Conservation (phyloP, 2,888 invertebrate genomes). For the Lepidocyrtoides sp. region DNA sequence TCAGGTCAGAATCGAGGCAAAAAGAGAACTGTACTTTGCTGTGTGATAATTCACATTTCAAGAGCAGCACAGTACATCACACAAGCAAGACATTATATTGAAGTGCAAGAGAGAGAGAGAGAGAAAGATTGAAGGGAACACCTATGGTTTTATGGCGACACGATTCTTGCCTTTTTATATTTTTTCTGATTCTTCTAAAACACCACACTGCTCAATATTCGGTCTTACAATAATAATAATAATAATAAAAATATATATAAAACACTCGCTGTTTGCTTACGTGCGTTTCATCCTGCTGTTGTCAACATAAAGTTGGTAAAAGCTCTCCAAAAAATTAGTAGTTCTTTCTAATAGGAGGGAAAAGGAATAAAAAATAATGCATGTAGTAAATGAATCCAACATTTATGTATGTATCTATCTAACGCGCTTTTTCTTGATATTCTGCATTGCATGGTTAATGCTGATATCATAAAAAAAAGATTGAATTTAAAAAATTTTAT, state of each 20-base stretch:
- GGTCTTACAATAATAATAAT: slow-evolving; percentile 38
- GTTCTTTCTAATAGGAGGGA: no score
- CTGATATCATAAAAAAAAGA: slow-evolving; percentile 76
- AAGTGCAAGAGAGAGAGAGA: slow-evolving; percentile 46
- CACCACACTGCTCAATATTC: slow-evolving; percentile 16
- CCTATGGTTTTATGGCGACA: slow-evolving; percentile 85
- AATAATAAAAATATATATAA: slow-evolving; percentile 62
- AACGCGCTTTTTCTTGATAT: slow-evolving; percentile 47
- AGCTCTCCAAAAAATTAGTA: slow-evolving; percentile 41
- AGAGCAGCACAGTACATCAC: slow-evolving; percentile 12
- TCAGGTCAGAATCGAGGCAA: slow-evolving; percentile 81
- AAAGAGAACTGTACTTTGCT: slow-evolving; percentile 33
- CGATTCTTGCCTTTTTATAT: slow-evolving; percentile 83
- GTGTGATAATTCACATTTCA: slow-evolving; percentile 17
- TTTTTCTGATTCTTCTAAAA: slow-evolving; percentile 74
- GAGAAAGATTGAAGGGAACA: slow-evolving; percentile 83
- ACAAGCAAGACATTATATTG: slow-evolving; percentile 47
- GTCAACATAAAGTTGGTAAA: slow-evolving; percentile 59
- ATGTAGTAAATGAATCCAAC: slow-evolving; percentile 10
- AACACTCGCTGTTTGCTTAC: slow-evolving; percentile 3
- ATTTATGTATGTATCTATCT: slow-evolving; percentile 36
- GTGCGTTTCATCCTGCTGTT: slow-evolving; percentile 52
- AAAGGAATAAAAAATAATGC: not conserved
- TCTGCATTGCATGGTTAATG: not conserved
- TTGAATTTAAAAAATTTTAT: slow-evolving; percentile 73